Percentiles rank a stretch among this genome's conserved stretches.
These are phyloP conservation scores for Drosophila paracracens DNA, from an alignment of 2,888 invertebrate species.

Conservation along the genomic window DNA sequence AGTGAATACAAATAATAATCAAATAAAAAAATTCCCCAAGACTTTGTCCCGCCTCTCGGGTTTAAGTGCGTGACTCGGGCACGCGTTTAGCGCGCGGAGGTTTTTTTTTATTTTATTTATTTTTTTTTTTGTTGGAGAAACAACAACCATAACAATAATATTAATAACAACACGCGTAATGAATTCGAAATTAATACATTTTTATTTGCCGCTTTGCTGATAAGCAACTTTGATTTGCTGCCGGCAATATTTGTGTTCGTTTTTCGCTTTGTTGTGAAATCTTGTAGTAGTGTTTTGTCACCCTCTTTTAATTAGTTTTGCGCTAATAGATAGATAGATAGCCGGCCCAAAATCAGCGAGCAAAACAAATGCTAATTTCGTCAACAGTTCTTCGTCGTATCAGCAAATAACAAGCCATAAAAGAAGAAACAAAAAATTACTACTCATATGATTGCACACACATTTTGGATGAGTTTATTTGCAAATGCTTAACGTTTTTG, in stretches of 20 bases:
- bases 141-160: conserved; percentile 26
- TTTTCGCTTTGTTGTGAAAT: conserved; percentile 55
- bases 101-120: conserved; percentile 7
- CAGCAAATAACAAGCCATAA: conserved; percentile 8
- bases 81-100: conserved; percentile 57
- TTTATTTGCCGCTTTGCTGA: conserved; percentile 54
- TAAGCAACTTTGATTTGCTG: conserved; percentile 62
- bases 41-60: conserved; percentile 45
- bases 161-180: conserved; percentile 60
- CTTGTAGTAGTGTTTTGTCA: conserved; percentile 42
- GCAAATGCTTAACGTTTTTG: conserved; percentile 31
- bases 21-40: conserved; percentile 17
- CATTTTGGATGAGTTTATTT: conserved; percentile 19
- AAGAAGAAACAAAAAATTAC: not conserved
- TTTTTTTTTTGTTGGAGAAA: conserved; percentile 11
- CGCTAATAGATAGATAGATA: conserved; percentile 46
- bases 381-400: conserved; percentile 8
- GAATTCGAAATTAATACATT: conserved; percentile 71
- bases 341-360: conserved; percentile 4
- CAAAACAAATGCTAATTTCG: conserved; percentile 35
- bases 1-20: conserved; percentile 28
- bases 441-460: conserved; percentile 16
- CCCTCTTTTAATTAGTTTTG: conserved; percentile 59
- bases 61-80: conserved; percentile 65
- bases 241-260: conserved; percentile 17